Evolutionary conservation across 2,113 vertebrate species (phyloP).

Genomic region (Pituophis catenifer): DNA sequence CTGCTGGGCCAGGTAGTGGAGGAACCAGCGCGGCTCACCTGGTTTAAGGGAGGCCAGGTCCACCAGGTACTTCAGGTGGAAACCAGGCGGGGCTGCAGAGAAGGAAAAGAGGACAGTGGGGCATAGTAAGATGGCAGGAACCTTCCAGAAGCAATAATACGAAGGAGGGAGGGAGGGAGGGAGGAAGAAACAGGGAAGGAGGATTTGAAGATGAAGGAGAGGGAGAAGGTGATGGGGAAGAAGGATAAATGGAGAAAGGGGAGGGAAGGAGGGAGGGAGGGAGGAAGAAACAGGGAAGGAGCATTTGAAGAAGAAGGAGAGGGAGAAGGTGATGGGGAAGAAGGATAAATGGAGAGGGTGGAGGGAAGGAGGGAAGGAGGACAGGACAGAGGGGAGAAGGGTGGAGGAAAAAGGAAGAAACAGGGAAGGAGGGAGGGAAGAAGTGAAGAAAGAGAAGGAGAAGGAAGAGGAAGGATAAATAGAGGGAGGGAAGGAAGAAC

Average conservation of each 20-base stretch:
- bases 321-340: no score
- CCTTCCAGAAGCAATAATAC: not conserved
- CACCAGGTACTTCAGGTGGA: conserved; percentile 83
- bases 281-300: no score
- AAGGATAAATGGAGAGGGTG: no score
- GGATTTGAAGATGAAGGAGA: no score
- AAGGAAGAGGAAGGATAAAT: not conserved
- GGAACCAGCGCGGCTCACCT: conserved; percentile 82
- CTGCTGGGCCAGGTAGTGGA: conserved; percentile 83
- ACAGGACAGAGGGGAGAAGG: no score
- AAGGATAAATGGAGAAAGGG: no score
- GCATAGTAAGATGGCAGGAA: rapidly evolving
- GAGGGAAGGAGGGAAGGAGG: not conserved
- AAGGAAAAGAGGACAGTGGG: not conserved
- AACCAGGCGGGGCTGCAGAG: conserved; percentile 75
- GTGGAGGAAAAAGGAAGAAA: not conserved
- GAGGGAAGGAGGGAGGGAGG: not conserved
- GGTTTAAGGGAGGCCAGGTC: conserved; percentile 76
- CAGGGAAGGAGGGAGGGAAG: not conserved
- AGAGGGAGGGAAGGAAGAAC: not conserved
- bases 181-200: no score
- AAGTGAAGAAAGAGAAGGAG: no score
- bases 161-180: not conserved
- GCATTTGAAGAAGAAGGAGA: no score
- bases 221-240: no score